These are phyloP conservation scores for Drosophila pseudotakahashii DNA, from an alignment of 2,888 invertebrate species.

Conservation along the genomic window DNA sequence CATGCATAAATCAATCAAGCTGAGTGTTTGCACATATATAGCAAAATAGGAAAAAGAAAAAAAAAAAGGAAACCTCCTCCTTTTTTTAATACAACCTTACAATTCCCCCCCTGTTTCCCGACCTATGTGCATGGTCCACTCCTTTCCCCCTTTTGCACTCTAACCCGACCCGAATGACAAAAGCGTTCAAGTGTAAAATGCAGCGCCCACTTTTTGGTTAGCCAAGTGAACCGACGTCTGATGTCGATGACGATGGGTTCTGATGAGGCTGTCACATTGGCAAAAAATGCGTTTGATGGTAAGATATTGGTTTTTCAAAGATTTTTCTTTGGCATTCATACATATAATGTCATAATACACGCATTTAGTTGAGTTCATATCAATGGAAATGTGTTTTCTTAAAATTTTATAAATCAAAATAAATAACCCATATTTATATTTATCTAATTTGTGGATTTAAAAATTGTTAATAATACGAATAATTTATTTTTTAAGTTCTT, in stretches of 20 bases:
- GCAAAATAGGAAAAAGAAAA: neutral
- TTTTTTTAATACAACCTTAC: neutral
- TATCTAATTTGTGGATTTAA: too few relatives aligned
- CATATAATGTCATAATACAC: neutral
- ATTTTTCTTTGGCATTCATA: neutral
- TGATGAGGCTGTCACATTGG: slow-evolving; percentile 9
- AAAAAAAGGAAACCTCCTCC: neutral
- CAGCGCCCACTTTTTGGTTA: slow-evolving; percentile 48
- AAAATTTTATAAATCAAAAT: neutral
- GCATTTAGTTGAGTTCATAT: neutral
- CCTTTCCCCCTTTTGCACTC: slow-evolving; percentile 4
- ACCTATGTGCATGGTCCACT: too few relatives aligned
- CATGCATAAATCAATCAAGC: slow-evolving; percentile 75
- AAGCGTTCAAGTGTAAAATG: slow-evolving; percentile 64
- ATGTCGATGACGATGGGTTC: slow-evolving; percentile 17
- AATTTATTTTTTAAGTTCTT: too few relatives aligned
- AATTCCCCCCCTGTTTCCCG: neutral
- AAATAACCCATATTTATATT: too few relatives aligned
- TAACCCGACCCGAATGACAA: slow-evolving; percentile 21
- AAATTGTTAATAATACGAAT: too few relatives aligned
- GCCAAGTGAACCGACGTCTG: slow-evolving; percentile 27
- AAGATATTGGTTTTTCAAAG: neutral
- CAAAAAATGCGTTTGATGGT: slow-evolving; percentile 1
- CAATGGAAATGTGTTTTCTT: neutral
- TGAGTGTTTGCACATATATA: slow-evolving; percentile 62